These are phyloP conservation scores for Saccostrea glomerata DNA, from an alignment of 1,140 invertebrate genomes.

Conservation along the genomic window DNA sequence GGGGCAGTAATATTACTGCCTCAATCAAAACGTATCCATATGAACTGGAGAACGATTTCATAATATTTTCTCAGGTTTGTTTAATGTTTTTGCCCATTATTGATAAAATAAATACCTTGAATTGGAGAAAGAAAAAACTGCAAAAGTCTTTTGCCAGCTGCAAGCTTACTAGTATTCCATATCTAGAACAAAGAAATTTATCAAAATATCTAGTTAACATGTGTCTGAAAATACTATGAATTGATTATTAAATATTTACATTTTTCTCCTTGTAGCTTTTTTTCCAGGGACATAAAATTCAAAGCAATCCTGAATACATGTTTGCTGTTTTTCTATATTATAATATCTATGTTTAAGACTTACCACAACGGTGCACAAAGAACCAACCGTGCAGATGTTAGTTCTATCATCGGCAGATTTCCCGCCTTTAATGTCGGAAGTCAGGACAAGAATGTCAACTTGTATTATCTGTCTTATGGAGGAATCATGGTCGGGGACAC, in stretches of 20 bases:
- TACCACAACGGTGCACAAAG: background rate
- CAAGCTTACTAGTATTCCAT: no score
- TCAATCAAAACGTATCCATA: conserved; percentile 23
- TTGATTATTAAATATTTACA: background rate
- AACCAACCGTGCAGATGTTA: background rate
- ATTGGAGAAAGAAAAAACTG: no score
- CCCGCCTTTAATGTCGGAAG: conserved; percentile 14
- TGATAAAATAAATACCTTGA: no score
- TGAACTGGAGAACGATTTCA: conserved; percentile 6
- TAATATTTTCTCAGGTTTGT: conserved; percentile 32
- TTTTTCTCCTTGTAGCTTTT: background rate
- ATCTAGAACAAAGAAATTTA: no score
- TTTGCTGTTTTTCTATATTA: background rate
- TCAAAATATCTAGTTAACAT: no score
- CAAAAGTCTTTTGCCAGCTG: no score
- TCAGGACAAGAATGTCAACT: background rate
- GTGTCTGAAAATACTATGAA: no score
- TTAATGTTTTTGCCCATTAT: no score
- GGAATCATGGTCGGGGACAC: conserved; percentile 16
- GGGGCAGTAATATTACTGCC: conserved; percentile 16
- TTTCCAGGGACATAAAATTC: background rate
- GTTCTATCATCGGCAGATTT: background rate
- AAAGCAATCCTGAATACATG: background rate
- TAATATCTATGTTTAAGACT: background rate
- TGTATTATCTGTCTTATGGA: background rate